phyloP scores from a whole-genome alignment of 2,113 vertebrate genomes.

The Tychaedon coryphoeus region DNA sequence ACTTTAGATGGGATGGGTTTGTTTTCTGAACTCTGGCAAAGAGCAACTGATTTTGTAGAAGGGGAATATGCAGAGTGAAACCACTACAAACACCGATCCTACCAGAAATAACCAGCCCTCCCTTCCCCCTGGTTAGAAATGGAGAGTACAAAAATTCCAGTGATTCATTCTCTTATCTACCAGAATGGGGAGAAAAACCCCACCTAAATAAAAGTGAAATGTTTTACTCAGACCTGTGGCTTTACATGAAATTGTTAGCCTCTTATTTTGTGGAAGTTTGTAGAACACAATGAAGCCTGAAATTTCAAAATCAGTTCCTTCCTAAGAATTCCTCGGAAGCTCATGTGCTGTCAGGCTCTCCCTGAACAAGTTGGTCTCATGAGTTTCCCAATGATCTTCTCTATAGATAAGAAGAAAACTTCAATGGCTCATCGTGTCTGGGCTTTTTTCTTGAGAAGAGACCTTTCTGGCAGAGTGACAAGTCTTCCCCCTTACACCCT shows the following conservation, averaged over 20 bases:
- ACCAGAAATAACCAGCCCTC: constrained; percentile 13
- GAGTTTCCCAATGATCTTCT: neutral
- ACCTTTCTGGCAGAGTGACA: neutral
- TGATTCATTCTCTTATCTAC: constrained; percentile 59
- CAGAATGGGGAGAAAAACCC: constrained; percentile 2
- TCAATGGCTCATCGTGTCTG: neutral
- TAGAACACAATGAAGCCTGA: neutral
- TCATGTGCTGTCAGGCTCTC: neutral
- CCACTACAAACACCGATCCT: neutral
- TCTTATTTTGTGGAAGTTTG: neutral
- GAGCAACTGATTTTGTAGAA: constrained; percentile 15
- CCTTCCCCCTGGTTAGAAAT: constrained; percentile 25
- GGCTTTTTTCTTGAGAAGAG: neutral
- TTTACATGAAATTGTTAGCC: neutral
- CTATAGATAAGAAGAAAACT: neutral
- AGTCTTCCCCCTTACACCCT: neutral
- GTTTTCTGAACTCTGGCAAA: neutral
- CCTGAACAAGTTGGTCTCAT: neutral
- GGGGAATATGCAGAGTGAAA: constrained; percentile 19
- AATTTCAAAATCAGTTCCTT: neutral
- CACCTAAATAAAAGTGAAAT: constrained; percentile 39
- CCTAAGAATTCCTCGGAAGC: neutral
- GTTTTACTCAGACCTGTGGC: neutral
- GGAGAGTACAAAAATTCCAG: constrained; percentile 50
- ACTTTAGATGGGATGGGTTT: neutral